Conservation (phyloP, 2,113 vertebrate species). For the Erpornis zantholeuca region DNA sequence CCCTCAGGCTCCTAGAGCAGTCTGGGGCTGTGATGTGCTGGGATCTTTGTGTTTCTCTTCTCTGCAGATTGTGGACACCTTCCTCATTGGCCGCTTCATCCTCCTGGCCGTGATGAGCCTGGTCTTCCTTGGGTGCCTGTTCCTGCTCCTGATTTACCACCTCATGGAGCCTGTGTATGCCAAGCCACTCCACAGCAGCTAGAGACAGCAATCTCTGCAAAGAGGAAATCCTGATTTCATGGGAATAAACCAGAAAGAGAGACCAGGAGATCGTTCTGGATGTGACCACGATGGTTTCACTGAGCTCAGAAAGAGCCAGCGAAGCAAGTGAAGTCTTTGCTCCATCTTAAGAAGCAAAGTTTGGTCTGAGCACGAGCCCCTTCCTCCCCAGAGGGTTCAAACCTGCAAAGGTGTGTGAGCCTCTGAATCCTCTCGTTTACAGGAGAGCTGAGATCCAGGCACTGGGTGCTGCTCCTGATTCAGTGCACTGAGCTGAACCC, state of each 20-base stretch:
- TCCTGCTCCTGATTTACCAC: constrained; percentile 84
- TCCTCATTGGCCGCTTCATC: constrained; percentile 88
- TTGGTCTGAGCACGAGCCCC: rapidly evolving
- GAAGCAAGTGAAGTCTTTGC: neutral
- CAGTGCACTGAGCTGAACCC: neutral
- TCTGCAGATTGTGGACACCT: constrained; percentile 83
- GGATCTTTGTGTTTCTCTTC: neutral
- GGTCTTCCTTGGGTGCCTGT: constrained; percentile 77
- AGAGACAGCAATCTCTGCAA: neutral
- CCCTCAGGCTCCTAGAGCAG: neutral
- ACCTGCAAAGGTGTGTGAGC: neutral
- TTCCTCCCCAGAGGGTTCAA: neutral
- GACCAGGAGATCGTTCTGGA: neutral
- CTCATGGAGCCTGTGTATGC: constrained; percentile 85
- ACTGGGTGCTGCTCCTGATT: neutral
- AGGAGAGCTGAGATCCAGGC: neutral
- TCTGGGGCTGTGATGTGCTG: rapidly evolving
- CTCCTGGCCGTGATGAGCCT: constrained; percentile 75
- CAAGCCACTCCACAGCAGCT: constrained; percentile 75
- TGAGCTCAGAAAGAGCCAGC: neutral
- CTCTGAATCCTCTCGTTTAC: neutral
- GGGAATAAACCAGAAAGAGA: neutral
- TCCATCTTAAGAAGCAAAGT: neutral
- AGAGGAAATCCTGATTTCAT: neutral
- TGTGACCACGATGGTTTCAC: rapidly evolving